Base-by-base conservation (phyloP, 2,113 vertebrate genomes). In the Empidonax traillii region DNA sequence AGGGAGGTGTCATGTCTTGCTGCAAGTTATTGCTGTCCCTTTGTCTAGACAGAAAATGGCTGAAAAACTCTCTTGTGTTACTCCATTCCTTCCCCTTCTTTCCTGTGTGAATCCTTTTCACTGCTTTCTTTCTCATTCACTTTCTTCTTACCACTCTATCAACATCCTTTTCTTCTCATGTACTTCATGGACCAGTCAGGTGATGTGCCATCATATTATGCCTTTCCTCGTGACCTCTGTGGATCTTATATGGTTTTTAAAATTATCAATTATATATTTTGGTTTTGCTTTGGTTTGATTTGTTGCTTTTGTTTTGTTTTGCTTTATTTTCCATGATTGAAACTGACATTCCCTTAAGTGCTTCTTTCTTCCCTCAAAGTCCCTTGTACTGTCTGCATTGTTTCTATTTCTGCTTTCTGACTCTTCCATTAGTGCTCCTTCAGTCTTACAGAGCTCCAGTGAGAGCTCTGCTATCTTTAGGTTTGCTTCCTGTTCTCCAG, bases 21-120 rank as follows among this genome's bases (percentile, higher is more conserved):
- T 88, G 44, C 49, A 93, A 83, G 47, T 68, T 59, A 56, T 9
- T 75, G 44, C 35, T 44, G 46, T 88, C 62, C 56, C 31, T 85
- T 76, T 81, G 68, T 91, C 77, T 84, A 74, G 81, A 88, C 56
- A 79, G 53, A 84, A 93, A 81, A 81, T 63, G 77, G 67, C 52
- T 90, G 91, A 91, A 94, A 12, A 46, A 62, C n/a, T 72, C 62
- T 66, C 30, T 33, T 67, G 72, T 3, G 5, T 67, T 74, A 30
- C 46, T 68, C 18, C 0, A 0, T 59, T 91, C 59, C 52, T 63
- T 73, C 35, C 25, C 0, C 2, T 52, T 63, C 27, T 58, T 66
- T 73, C 61, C 27, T 61, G 9, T 1, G 2, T 51, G n/a, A 61
- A 59, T 47, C 8, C 10, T 79, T 85, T 78, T 49, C 27, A 37